These are phyloP conservation scores for Habroteleia sp. DNA, from an alignment of 2,888 invertebrate species.

Conservation along the genomic window DNA sequence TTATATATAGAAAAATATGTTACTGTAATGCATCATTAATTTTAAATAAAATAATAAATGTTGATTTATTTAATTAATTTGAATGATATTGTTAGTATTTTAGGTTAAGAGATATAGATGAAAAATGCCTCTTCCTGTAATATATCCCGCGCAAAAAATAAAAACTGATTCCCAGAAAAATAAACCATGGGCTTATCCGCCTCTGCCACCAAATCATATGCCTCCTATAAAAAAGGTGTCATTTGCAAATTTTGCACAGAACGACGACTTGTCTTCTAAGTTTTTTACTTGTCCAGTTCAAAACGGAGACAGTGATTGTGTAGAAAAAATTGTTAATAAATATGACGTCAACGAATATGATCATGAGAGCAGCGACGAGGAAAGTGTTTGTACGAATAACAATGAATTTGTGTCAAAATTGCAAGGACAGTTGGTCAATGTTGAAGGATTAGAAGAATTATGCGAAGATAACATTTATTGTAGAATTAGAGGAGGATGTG, in stretches of 20 bases:
- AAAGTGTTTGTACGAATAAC: conserved; percentile 24
- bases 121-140: no score
- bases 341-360: conserved; percentile 40
- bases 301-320: conserved; percentile 43
- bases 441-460: conserved; percentile 14
- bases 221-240: conserved; percentile 69
- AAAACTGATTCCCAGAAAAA: no score
- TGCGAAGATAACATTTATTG: conserved; percentile 27
- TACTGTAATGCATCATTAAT: no score
- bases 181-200: conserved; percentile 67
- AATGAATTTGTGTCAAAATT: conserved; percentile 60
- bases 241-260: conserved; percentile 64
- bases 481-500: conserved; percentile 74
- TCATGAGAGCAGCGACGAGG: conserved; percentile 36
- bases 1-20: no score
- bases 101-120: no score
- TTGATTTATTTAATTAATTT: no score
- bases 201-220: conserved; percentile 66
- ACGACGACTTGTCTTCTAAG: conserved; percentile 15
- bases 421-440: conserved; percentile 15
- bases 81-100: no score
- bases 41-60: no score
- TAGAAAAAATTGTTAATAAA: conserved; percentile 25
- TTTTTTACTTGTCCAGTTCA: conserved; percentile 14
- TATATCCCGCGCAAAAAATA: no score